A percentile compares a stretch with the other conserved stretches of the same genome.
phyloP scores from a whole-genome alignment of 1,140 invertebrate genomes.

The Caenorhabditis inopinata region DNA sequence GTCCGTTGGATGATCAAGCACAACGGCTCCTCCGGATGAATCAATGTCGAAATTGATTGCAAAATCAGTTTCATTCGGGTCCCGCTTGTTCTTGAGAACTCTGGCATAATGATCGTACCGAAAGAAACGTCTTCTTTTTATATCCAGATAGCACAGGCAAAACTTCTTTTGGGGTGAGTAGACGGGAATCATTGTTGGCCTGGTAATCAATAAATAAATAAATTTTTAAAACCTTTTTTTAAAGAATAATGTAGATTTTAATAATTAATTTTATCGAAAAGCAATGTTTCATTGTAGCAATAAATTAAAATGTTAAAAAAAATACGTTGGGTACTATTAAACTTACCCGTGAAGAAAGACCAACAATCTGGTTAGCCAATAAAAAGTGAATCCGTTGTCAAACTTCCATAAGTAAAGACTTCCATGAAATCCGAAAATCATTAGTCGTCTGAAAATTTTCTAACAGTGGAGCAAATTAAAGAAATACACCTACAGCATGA shows the following conservation, averaged over 20 bases:
- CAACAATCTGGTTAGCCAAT: neutral
- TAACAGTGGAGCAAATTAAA: neutral
- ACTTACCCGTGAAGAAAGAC: neutral
- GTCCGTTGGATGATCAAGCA: neutral
- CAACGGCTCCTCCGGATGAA: neutral
- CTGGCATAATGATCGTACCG: neutral
- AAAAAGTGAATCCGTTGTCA: neutral
- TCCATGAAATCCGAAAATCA: neutral
- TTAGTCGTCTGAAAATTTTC: neutral
- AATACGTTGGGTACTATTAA: too few species aligned
- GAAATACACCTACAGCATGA: neutral
- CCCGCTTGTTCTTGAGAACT: neutral
- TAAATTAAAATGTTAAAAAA: too few species aligned
- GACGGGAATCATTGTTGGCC: neutral
- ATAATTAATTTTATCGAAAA: too few species aligned
- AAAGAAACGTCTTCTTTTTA: neutral
- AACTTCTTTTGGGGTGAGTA: constrained; percentile 2
- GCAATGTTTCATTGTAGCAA: too few species aligned
- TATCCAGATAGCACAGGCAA: neutral
- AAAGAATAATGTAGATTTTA: too few species aligned
- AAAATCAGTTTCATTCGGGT: neutral
- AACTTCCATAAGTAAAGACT: constrained; percentile 13
- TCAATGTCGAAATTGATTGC: neutral
- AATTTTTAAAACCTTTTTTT: too few species aligned
- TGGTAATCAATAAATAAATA: neutral